Percentiles rank a stretch among this genome's conserved stretches.
Conservation (phyloP, 2,113 vertebrate genomes). For the Meles meles region DNA sequence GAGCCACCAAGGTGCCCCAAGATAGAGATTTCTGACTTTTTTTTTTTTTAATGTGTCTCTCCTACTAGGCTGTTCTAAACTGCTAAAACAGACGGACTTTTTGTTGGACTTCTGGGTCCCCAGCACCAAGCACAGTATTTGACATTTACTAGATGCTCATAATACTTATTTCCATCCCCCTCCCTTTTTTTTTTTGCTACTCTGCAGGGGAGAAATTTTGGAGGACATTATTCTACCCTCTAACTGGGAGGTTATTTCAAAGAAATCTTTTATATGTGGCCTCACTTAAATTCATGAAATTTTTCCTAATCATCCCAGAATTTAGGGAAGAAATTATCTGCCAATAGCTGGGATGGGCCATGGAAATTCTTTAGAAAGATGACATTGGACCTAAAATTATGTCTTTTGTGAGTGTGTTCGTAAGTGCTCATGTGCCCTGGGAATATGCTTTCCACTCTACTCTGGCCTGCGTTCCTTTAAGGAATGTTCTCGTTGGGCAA, state of each 20-base stretch:
- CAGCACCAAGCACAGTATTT: not conserved
- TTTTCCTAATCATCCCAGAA: slow-evolving; percentile 9
- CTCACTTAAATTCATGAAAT: slow-evolving; percentile 23
- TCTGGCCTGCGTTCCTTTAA: slow-evolving; percentile 42
- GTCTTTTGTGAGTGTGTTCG: slow-evolving; percentile 42
- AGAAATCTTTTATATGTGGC: slow-evolving; percentile 16
- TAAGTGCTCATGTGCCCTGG: slow-evolving; percentile 21
- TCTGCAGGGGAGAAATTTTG: not conserved
- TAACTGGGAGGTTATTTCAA: slow-evolving; percentile 25
- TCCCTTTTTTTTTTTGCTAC: not conserved
- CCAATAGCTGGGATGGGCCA: not conserved
- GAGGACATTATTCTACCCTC: not conserved
- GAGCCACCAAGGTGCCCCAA: too few species aligned
- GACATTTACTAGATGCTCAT: not conserved
- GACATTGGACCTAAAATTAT: slow-evolving; percentile 38
- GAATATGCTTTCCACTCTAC: slow-evolving; percentile 33
- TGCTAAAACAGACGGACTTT: not conserved
- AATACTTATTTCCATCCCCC: not conserved
- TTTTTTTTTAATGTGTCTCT: not conserved
- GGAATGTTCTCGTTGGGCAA: slow-evolving; percentile 51
- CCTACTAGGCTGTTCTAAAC: not conserved
- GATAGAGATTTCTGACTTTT: not conserved
- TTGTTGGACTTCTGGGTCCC: not conserved
- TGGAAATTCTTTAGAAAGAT: slow-evolving; percentile 62
- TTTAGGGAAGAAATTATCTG: slow-evolving; percentile 41